Evolutionary conservation across 2,797 vertebrate species (phyloP).

Genomic region (Microhierax caerulescens): DNA sequence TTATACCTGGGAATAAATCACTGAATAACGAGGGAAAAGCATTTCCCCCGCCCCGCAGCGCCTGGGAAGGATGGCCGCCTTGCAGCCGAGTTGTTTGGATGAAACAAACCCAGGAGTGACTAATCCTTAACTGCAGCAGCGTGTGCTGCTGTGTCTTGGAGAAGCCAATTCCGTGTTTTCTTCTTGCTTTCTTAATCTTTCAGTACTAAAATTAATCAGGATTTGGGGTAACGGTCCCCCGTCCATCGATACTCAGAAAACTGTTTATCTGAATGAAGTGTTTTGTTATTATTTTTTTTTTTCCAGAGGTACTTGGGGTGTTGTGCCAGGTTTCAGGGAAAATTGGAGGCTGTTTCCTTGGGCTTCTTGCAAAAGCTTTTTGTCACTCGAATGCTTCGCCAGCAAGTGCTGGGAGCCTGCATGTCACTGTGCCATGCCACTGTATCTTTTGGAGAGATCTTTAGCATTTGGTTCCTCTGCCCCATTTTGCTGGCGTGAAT

Average conservation of each 20-base stretch:
- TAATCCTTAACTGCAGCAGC: neutral
- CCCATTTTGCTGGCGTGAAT: accelerated
- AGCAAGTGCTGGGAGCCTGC: neutral
- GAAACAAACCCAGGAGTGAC: neutral
- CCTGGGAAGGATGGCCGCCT: neutral
- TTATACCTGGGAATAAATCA: neutral
- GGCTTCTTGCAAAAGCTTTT: neutral
- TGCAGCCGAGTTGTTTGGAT: neutral
- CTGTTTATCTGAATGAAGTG: neutral
- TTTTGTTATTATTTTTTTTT: neutral
- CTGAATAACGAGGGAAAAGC: accelerated
- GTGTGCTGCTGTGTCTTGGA: neutral
- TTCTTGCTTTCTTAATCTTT: neutral
- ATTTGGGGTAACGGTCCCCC: neutral
- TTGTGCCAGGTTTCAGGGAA: neutral
- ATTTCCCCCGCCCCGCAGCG: neutral
- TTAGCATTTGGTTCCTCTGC: neutral
- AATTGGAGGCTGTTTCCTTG: neutral
- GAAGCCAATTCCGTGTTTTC: neutral
- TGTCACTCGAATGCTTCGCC: accelerated
- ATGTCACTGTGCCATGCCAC: accelerated
- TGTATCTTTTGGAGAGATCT: neutral
- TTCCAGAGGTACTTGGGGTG: neutral
- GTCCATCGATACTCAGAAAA: accelerated
- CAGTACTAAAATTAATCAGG: neutral